Evolutionary conservation across 2,888 invertebrate species (phyloP).

Genomic region (Ophion ventricosus): DNA sequence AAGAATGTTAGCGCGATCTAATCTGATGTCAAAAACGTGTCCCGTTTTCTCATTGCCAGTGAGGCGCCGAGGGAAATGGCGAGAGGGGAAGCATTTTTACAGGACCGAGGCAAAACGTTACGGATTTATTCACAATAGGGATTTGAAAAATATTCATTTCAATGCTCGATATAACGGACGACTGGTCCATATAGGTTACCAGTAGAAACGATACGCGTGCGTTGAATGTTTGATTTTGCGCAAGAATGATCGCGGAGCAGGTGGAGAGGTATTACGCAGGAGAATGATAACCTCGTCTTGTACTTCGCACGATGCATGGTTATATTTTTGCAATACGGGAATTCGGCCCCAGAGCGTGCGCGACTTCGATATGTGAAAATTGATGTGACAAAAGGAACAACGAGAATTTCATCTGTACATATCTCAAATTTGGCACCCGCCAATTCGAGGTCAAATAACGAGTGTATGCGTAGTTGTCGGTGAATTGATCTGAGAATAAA

Average conservation of each 20-base stretch:
- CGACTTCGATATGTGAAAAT: background rate
- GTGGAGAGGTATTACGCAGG: constrained; percentile 18
- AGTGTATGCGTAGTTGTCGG: background rate
- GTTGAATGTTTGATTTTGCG: constrained; percentile 68
- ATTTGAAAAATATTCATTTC: constrained; percentile 78
- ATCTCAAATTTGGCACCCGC: constrained; percentile 15
- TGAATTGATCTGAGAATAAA: constrained; percentile 19
- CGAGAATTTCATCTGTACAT: constrained; percentile 1
- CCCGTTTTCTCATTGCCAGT: constrained; percentile 40
- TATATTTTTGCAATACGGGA: background rate
- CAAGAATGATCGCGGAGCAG: constrained; percentile 41
- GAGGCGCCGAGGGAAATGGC: constrained; percentile 21
- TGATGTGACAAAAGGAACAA: constrained; percentile 32
- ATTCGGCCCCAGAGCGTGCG: background rate
- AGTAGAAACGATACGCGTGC: constrained; percentile 74
- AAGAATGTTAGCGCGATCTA: constrained; percentile 68
- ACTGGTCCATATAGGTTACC: constrained; percentile 73
- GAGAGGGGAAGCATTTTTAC: constrained; percentile 35
- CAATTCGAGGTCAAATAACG: constrained; percentile 6
- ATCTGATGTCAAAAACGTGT: constrained; percentile 70
- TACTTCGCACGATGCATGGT: background rate
- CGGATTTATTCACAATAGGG: constrained; percentile 63
- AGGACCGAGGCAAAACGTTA: constrained; percentile 44
- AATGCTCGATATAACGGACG: constrained; percentile 75
- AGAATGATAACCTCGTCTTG: constrained; percentile 48